Conservation (phyloP, 2,113 vertebrate species). For the Synodontis membranacea region DNA sequence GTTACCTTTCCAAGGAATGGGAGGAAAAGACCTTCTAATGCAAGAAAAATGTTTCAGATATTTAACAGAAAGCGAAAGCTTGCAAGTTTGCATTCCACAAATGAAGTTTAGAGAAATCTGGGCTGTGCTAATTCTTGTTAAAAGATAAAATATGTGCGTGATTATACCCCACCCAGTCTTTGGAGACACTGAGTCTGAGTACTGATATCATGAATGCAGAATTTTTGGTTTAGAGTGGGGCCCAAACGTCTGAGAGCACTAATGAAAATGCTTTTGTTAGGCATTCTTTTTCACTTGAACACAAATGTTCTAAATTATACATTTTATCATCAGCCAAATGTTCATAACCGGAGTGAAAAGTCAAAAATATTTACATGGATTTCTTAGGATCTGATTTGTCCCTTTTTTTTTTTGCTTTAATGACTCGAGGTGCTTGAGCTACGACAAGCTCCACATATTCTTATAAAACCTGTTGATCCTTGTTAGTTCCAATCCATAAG, state of each 20-base stretch:
- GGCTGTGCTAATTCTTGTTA: neutral
- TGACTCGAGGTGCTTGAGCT: no score
- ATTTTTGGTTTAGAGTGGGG: neutral
- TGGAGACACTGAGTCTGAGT: neutral
- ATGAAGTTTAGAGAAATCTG: neutral
- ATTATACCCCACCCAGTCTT: neutral
- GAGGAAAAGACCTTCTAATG: neutral
- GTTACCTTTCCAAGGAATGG: neutral
- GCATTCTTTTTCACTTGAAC: neutral
- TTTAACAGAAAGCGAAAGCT: neutral
- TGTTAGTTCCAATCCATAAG: neutral
- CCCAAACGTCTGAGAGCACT: neutral
- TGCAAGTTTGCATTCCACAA: neutral
- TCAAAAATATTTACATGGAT: neutral
- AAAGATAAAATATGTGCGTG: neutral
- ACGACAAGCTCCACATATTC: no score
- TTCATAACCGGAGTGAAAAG: neutral
- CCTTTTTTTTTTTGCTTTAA: neutral
- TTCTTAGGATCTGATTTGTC: neutral
- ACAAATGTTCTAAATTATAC: no score
- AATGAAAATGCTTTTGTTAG: neutral
- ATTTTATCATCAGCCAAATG: neutral
- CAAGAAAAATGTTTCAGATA: neutral
- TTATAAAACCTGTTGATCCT: neutral
- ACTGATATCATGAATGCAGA: neutral